Evolutionary conservation across 2,797 vertebrate species (phyloP), one percentile per base, ranked within the genome.

Genomic region (Sphaeramia orbicularis): DNA sequence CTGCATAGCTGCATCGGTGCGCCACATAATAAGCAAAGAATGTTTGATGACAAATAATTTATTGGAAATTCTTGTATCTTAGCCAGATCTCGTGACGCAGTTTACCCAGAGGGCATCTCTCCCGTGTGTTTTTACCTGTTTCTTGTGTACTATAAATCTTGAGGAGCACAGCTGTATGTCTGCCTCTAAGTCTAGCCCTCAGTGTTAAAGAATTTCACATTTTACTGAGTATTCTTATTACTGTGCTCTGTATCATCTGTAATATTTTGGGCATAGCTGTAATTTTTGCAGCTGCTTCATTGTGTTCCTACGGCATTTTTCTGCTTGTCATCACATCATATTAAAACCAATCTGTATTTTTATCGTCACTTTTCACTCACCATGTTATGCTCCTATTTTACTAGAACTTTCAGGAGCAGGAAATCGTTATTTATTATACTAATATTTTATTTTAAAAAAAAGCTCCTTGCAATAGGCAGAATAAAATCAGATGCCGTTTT

Each of bases 1-100:
- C 81, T 69, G 76, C 68, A 74, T 12, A 35, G 71, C 68, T 61
- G 27, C 48, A 60, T 59, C 35, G 16, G n/a, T 16, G 50, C 41
- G 12, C 42, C 43, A 11, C 16, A n/a, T 75, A 81, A 86, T 65
- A 52, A 47, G 71, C 76, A 68, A 58, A 66, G 73, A 62, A 82
- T 85, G 86, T 87, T 81, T 81, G 75, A 74, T 72, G 77, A 86
- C 85, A 86, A 80, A 89, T 66, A 38, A 81, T 79, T 79, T 71
- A 77, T 74, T 66, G 50, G 65, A 27, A 73, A 69, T 64, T 76
- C 71, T 70, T 64, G 37, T 68, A 75, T 71, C 72, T 55, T 40
- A 3, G 76, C 35, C 69, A 60, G 67, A 19, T 79, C 60, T 24
- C 65, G 55, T 54, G 67, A 72, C 61, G 65, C 48, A 14, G 19